Evolutionary conservation across 2,797 vertebrate species (phyloP).

Genomic region (Danionella dracula): DNA sequence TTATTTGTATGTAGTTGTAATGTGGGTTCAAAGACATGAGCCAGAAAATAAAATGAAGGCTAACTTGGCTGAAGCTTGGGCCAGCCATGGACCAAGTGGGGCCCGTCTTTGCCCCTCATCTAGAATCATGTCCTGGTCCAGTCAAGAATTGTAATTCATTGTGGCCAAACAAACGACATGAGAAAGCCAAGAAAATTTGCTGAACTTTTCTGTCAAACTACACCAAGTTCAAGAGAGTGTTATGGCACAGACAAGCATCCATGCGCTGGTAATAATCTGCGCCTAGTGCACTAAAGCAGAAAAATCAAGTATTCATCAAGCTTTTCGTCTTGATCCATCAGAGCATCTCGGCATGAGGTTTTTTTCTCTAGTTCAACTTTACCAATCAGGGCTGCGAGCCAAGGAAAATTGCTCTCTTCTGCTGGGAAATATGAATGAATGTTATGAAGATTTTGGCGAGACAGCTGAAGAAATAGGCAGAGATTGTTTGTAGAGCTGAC

Average conservation of each 20-base stretch:
- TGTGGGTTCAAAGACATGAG: too few species aligned
- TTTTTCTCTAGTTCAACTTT: slow-evolving; percentile 40
- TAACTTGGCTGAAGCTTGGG: too few species aligned
- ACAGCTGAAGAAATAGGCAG: not conserved
- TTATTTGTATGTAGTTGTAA: too few species aligned
- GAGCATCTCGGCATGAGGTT: not conserved
- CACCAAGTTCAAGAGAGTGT: not conserved
- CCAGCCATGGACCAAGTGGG: too few species aligned
- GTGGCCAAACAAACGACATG: too few species aligned
- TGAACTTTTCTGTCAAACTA: too few species aligned
- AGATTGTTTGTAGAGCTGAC: not conserved
- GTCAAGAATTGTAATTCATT: too few species aligned
- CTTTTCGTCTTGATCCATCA: slow-evolving; percentile 1
- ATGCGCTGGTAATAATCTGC: slow-evolving; percentile 10
- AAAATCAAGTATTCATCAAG: slow-evolving; percentile 11
- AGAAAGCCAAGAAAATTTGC: too few species aligned
- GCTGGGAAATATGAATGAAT: slow-evolving; percentile 7
- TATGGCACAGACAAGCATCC: not conserved
- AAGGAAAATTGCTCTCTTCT: slow-evolving; percentile 39
- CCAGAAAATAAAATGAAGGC: too few species aligned
- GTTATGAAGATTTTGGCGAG: not conserved
- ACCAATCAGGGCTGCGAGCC: slow-evolving; percentile 49
- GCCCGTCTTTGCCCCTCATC: too few species aligned
- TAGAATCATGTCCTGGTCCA: too few species aligned
- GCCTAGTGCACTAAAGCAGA: slow-evolving; percentile 1